Conservation (phyloP, 2,113 vertebrate genomes). For the Serinus canaria region DNA sequence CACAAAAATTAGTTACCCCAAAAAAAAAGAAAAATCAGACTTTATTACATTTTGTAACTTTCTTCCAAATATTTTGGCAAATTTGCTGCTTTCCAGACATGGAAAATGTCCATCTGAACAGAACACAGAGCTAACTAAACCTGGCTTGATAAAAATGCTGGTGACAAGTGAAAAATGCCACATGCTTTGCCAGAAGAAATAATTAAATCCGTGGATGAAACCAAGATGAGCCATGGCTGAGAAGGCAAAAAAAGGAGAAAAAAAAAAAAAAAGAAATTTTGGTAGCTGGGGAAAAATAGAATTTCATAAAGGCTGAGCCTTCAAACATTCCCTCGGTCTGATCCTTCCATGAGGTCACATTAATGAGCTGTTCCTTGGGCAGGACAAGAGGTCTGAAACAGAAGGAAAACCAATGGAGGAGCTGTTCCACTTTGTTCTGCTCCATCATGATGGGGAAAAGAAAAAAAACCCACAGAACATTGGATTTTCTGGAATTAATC, state of each 20-base stretch:
- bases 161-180: background rate
- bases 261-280: background rate
- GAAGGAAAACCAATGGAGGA: background rate
- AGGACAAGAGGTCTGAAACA: background rate
- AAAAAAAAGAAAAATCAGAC: background rate
- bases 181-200: background rate
- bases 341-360: background rate
- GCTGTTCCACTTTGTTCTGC: background rate
- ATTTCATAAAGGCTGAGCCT: background rate
- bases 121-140: background rate
- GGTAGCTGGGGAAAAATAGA: background rate
- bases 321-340: background rate
- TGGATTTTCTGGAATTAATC: background rate
- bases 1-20: background rate
- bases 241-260: background rate
- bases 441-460: background rate
- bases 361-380: background rate
- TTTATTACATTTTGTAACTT: background rate
- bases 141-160: background rate
- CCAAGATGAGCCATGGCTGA: background rate
- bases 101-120: background rate
- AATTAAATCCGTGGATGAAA: background rate
- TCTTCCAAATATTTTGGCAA: background rate
- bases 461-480: background rate
- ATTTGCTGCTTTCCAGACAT: background rate